Base-by-base conservation (phyloP, 2,113 vertebrate species). In the Hystrix cristata region DNA sequence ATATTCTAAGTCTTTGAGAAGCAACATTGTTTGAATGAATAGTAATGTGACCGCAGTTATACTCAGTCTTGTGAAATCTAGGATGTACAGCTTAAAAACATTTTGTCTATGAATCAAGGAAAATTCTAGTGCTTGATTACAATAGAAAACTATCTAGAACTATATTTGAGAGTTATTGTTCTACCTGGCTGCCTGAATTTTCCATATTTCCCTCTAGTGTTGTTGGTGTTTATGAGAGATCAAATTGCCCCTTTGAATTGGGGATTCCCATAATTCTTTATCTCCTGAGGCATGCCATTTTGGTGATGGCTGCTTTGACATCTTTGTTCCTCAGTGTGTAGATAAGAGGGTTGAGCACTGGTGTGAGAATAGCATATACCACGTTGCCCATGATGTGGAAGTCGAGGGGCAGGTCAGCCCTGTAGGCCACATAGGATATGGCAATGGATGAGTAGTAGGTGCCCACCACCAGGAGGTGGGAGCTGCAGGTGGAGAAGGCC, bases 401-500 rank as follows among this genome's bases (percentile, higher is more conserved):
- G 2, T 98, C 91, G 0, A 78, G 1, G 0, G 96, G 94, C n/a
- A 98, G 94, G 55, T 96, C 65, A 0, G 34, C 80, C 69, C 82
- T 82, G 87, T 97, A 98, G 67, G 97, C 92, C 23, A 93, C 15
- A 0, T 94, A 97, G 0, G 65, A 95, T 67, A 93, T 4, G 0
- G 90, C 19, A 2, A 96, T 97, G 76, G 95, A 97, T 5, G 87
- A 93, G n/a, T 94, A 97, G 60, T 96, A 97, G 16, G 91, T 97
- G 90, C 79, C 62, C 29, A 98, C 97, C 65, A 98, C 86, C 12
- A 97, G 71, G 55, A 98, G 96, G 38, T 97, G 98, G 55, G 97
- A 97, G 29, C 69, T 96, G 7, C 96, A 96, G 0, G 90, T 97
- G 7, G 96, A 97, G 91, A 98, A 97, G 31, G 97, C 84, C 74